These are phyloP conservation scores for Drosophila lowei DNA, from an alignment of 1,140 invertebrate genomes.

Conservation along the genomic window DNA sequence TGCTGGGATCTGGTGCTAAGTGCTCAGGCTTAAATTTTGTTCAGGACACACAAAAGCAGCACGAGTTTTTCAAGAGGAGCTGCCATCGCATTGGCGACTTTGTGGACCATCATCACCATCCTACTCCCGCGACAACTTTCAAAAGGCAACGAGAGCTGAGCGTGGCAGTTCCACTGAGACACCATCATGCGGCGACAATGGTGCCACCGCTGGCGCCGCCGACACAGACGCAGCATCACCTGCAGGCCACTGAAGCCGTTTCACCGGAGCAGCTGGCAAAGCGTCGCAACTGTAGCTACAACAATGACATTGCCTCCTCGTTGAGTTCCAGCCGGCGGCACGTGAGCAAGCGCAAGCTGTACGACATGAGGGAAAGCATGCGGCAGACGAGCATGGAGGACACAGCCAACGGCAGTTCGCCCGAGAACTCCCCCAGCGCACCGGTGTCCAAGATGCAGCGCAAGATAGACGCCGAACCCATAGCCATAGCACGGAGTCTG, in stretches of 20 bases:
- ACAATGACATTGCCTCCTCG: conserved; percentile 78
- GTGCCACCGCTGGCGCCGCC: neutral
- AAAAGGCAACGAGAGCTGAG: conserved; percentile 45
- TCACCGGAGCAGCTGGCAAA: conserved; percentile 72
- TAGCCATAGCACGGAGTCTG: conserved; percentile 49
- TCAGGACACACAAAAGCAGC: conserved; percentile 62
- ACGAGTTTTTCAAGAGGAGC: conserved; percentile 64
- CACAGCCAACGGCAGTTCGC: conserved; percentile 13
- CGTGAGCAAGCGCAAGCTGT: conserved; percentile 65
- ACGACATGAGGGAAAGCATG: conserved; percentile 41
- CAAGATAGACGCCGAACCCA: conserved; percentile 25
- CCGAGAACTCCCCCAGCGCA: conserved; percentile 53
- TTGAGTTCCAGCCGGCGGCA: conserved; percentile 72
- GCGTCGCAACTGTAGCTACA: conserved; percentile 70
- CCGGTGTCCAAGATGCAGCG: conserved; percentile 68
- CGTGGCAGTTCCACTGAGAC: conserved; percentile 34
- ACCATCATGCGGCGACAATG: conserved; percentile 3
- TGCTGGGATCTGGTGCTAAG: neutral
- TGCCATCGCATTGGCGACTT: conserved; percentile 61
- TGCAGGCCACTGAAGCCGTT: conserved; percentile 21
- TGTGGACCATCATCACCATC: conserved; percentile 34
- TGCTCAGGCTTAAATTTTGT: conserved; percentile 37
- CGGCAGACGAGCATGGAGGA: conserved; percentile 8
- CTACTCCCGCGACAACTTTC: conserved; percentile 13
- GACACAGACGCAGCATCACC: conserved; percentile 12